Percentiles rank a stretch among this genome's conserved stretches.
These are phyloP conservation scores for Ivindomyrus marchei DNA, from an alignment of 2,113 vertebrate species.

Conservation along the genomic window DNA sequence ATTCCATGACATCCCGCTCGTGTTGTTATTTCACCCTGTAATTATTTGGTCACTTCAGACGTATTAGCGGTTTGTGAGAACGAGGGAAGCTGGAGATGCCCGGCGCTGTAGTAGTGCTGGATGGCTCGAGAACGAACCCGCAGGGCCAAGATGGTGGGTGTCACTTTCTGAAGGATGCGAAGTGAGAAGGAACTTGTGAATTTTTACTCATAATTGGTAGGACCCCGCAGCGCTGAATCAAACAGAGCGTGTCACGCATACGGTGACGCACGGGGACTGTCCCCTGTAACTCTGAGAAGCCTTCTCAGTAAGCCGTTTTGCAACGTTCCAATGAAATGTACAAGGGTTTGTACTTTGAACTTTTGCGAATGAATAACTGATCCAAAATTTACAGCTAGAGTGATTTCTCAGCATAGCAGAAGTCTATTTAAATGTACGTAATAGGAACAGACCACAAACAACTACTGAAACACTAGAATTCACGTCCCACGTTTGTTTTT, in stretches of 20 bases:
- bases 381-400: not conserved
- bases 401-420: not conserved
- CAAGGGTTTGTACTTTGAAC: not conserved
- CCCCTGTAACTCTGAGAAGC: not conserved
- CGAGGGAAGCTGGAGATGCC: not conserved
- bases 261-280: not conserved
- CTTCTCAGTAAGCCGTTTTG: not conserved
- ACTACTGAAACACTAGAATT: not conserved
- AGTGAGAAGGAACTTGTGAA: not conserved
- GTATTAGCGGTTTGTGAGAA: not conserved
- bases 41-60: not conserved
- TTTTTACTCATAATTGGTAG: not conserved
- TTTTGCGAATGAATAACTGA: not conserved
- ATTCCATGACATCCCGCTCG: not conserved
- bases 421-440: not conserved
- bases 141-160: not conserved
- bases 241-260: not conserved
- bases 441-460: not conserved
- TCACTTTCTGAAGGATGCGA: not conserved
- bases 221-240: not conserved
- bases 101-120: not conserved
- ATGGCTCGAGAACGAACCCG: not conserved
- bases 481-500: not conserved
- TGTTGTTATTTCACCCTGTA: not conserved
- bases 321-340: not conserved